phyloP scores from a whole-genome alignment of 2,888 invertebrate species.

The Tipula vernalis region DNA sequence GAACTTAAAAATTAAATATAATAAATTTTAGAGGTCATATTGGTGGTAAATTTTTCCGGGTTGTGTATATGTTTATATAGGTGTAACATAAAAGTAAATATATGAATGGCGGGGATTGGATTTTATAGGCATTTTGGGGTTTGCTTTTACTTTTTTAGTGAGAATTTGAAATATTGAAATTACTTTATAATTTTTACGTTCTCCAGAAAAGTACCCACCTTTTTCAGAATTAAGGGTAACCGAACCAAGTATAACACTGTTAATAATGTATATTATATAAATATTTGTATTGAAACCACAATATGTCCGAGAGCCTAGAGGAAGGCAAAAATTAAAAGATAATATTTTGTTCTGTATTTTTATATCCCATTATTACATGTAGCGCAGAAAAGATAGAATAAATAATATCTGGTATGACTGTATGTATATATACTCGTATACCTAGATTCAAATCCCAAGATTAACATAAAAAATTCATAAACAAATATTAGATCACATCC shows the following conservation, averaged over 20 bases:
- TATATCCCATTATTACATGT: neutral
- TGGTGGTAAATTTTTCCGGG: neutral
- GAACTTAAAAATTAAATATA: neutral
- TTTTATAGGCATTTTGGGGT: neutral
- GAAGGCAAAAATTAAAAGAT: neutral
- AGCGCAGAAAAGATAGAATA: neutral
- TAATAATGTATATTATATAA: neutral
- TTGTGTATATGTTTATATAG: neutral
- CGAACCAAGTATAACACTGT: neutral
- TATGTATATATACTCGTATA: neutral
- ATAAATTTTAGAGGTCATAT: neutral
- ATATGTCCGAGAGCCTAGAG: neutral
- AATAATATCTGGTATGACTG: neutral
- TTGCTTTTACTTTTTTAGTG: neutral
- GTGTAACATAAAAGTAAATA: neutral
- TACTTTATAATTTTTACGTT: neutral
- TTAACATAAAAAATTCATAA: neutral
- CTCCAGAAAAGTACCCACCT: neutral
- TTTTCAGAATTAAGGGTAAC: neutral
- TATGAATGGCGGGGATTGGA: neutral
- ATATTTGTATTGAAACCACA: neutral
- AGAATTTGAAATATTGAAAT: neutral
- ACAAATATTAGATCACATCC: constrained; percentile 4
- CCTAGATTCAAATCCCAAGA: neutral
- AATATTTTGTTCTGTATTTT: neutral